These are phyloP conservation scores for Ginglymostoma cirratum DNA, from an alignment of 2,113 vertebrate species.

Conservation along the genomic window DNA sequence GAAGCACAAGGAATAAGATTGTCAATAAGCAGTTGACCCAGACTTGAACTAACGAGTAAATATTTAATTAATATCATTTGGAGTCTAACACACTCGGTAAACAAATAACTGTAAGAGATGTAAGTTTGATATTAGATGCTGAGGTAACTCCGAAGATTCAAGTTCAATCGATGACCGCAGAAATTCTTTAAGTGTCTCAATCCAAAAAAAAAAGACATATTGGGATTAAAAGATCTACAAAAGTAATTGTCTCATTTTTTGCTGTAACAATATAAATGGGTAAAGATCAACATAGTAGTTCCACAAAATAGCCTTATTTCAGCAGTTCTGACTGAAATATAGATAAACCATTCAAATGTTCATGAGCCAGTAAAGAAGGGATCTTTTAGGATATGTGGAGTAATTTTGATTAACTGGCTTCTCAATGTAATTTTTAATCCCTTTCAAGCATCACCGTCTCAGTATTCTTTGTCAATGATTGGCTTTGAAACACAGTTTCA, in stretches of 20 bases:
- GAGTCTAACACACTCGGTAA: too few relatives aligned
- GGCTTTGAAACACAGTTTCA: neutral
- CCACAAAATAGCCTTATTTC: too few relatives aligned
- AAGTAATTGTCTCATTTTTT: neutral
- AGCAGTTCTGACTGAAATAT: too few relatives aligned
- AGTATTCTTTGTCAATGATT: neutral
- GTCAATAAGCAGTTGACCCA: too few relatives aligned
- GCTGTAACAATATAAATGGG: neutral
- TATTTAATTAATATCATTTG: too few relatives aligned
- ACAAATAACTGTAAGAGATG: too few relatives aligned
- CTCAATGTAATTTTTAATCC: neutral
- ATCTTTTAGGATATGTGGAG: neutral
- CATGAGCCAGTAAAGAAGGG: neutral
- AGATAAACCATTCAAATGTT: neutral
- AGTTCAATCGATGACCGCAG: neutral
- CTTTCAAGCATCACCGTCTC: neutral
- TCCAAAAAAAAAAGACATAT: neutral
- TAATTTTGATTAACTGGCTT: too few relatives aligned
- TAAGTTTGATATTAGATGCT: too few relatives aligned
- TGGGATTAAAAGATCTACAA: neutral
- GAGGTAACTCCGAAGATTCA: too few relatives aligned
- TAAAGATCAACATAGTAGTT: neutral
- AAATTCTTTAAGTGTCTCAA: neutral
- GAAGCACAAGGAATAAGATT: too few relatives aligned
- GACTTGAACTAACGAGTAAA: too few relatives aligned